These are phyloP conservation scores for Eugnorisma glareosa DNA, from an alignment of 2,888 invertebrate genomes.

Conservation along the genomic window DNA sequence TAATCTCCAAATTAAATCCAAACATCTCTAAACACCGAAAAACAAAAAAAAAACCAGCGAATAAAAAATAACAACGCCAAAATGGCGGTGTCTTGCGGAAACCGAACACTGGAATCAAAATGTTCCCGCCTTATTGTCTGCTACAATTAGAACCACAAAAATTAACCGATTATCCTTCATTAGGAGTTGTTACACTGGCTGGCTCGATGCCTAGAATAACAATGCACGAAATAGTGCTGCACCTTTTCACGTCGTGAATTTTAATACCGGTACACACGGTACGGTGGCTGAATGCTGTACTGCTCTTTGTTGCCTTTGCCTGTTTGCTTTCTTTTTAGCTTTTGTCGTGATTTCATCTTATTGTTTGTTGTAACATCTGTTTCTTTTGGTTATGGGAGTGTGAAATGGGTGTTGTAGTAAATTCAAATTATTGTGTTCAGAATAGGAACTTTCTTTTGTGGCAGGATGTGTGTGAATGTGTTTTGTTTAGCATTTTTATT, in stretches of 20 bases:
- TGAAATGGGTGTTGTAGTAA: neutral
- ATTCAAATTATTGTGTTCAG: neutral
- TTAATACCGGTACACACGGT: constrained; percentile 71
- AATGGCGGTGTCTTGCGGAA: constrained; percentile 45
- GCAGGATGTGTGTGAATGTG: neutral
- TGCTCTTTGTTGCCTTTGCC: constrained; percentile 57
- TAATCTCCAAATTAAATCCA: constrained; percentile 15
- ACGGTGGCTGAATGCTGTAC: constrained; percentile 65
- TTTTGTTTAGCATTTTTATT: neutral
- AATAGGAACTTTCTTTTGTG: neutral
- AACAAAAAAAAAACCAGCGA: neutral
- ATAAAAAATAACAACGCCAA: constrained; percentile 17
- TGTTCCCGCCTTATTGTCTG: constrained; percentile 56
- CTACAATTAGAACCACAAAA: constrained; percentile 65
- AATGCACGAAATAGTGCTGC: constrained; percentile 78
- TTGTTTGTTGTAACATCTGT: constrained; percentile 70
- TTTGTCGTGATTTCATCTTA: constrained; percentile 69
- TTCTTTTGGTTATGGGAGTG: constrained; percentile 52
- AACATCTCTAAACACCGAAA: neutral
- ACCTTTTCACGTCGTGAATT: constrained; percentile 73
- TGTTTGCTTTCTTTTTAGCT: constrained; percentile 63
- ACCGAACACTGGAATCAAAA: constrained; percentile 48
- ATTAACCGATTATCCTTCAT: constrained; percentile 67
- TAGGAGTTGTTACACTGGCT: constrained; percentile 66
- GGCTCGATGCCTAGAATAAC: constrained; percentile 71